phyloP scores from a whole-genome alignment of 2,888 invertebrate genomes.

The Parelbella ahira region DNA sequence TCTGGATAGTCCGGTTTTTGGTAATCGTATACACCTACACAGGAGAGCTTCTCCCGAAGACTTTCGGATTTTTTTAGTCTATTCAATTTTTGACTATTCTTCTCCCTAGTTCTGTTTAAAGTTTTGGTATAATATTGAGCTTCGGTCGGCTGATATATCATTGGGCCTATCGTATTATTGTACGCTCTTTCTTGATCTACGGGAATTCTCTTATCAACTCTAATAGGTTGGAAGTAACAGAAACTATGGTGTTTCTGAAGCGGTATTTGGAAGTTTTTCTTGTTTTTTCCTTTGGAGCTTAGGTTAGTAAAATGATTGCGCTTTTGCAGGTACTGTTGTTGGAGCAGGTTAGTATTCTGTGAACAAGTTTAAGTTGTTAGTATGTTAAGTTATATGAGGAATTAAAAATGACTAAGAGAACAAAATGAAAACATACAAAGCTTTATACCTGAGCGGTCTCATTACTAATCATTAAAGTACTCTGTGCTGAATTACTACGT shows the following conservation, averaged over 20 bases:
- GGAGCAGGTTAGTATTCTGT: slow-evolving; percentile 82
- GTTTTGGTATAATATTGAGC: slow-evolving; percentile 73
- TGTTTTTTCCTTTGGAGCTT: slow-evolving; percentile 73
- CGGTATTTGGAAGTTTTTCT: slow-evolving; percentile 83
- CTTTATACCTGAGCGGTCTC: slow-evolving; percentile 72
- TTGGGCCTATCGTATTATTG: slow-evolving; percentile 70
- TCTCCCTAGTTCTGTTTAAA: slow-evolving; percentile 70
- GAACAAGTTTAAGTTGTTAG: slow-evolving; percentile 68
- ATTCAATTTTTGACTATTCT: slow-evolving; percentile 67
- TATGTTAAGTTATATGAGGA: slow-evolving; percentile 44
- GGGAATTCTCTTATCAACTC: slow-evolving; percentile 79
- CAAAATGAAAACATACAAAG: slow-evolving; percentile 46
- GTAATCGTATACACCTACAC: slow-evolving; percentile 74
- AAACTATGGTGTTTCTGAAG: slow-evolving; percentile 84
- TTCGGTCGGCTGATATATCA: slow-evolving; percentile 69
- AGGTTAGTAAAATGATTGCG: slow-evolving; percentile 78
- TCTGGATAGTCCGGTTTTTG: slow-evolving; percentile 73
- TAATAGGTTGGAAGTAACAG: slow-evolving; percentile 84
- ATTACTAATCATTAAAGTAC: slow-evolving; percentile 51
- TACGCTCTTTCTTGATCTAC: slow-evolving; percentile 69
- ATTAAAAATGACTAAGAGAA: slow-evolving; percentile 35
- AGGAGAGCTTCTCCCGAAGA: slow-evolving; percentile 70
- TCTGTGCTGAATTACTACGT: slow-evolving; percentile 71
- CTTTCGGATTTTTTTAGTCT: slow-evolving; percentile 76
- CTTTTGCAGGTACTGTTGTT: slow-evolving; percentile 80